Evolutionary conservation across 1,140 invertebrate genomes (phyloP), one percentile per base, ranked within the genome.

Genomic region (Phortica variegata): DNA sequence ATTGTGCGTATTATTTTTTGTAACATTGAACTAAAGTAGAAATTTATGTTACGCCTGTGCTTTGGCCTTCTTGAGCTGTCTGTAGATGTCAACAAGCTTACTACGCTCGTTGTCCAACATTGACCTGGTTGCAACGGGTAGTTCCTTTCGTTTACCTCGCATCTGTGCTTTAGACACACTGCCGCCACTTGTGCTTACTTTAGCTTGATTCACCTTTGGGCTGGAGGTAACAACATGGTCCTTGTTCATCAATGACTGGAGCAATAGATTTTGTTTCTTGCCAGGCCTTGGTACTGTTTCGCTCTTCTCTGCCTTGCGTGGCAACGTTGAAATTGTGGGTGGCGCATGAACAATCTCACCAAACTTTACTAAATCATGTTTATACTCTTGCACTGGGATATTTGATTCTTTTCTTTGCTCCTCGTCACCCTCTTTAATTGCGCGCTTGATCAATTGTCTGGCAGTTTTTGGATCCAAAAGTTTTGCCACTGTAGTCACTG

Each of bases 281-380:
- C 81, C 82, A 48, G 79, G 79, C 75, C 80, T 77, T 2, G 66
- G 52, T 2, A 65, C 75, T 41, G 52, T 76, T 20, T 60, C 49
- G 33, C 38, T 49, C 52, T 70, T 77, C 16, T 58, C 56, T 29
- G 77, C 76, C 58, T 80, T 80, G 49, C 70, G 78, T 2, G 83
- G 82, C 37, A 74, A 43, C 31, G 73, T 53, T 48, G 68, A 79
- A 0, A 87, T 54, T 36, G 73, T 69, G 1, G 85, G 85, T 12
- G 85, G 85, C 13, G 75, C 82, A 63, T 86, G 82, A 0, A 75
- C 84, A 26, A 83, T 75, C 69, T 87, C 85, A 0, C 84, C 85
- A 74, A 87, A 87, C 60, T 79, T 71, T 19, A 86, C 63, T 15
- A 77, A 58, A 58, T 87, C 85, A 36, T 74, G 38, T 34, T 73